A percentile compares a stretch with the other conserved stretches of the same genome.
phyloP scores from a whole-genome alignment of 2,888 invertebrate species.

The Penaeus monodon region DNA sequence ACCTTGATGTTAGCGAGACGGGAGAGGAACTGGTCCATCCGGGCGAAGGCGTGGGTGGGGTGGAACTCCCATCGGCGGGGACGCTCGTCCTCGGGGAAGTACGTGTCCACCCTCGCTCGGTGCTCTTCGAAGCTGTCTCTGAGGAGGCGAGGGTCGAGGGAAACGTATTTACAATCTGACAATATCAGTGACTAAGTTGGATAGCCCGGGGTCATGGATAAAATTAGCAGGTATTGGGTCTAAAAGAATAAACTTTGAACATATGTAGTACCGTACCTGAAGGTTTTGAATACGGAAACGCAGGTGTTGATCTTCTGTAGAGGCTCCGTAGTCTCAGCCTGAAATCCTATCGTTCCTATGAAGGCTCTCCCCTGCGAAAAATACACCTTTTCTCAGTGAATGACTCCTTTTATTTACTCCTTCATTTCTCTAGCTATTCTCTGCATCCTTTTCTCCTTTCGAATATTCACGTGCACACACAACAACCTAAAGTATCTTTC shows the following conservation, averaged over 20 bases:
- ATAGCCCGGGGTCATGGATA: neutral
- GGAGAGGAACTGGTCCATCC: slow-evolving; percentile 82
- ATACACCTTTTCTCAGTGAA: neutral
- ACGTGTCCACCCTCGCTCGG: slow-evolving; percentile 78
- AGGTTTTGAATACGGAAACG: slow-evolving; percentile 73
- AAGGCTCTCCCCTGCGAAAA: slow-evolving; percentile 83
- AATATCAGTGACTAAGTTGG: neutral
- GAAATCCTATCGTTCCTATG: slow-evolving; percentile 90
- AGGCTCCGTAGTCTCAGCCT: slow-evolving; percentile 94
- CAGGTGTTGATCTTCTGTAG: slow-evolving; percentile 80
- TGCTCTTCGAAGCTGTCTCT: slow-evolving; percentile 71
- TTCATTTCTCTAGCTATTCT: too few relatives aligned
- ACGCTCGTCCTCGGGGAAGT: slow-evolving; percentile 76
- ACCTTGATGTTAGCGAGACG: slow-evolving; percentile 82
- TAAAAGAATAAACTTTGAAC: too few relatives aligned
- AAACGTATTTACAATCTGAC: neutral
- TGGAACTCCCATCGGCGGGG: slow-evolving; percentile 86
- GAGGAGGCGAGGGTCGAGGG: neutral
- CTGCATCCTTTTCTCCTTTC: too few relatives aligned
- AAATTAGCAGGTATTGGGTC: too few relatives aligned
- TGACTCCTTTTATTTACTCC: too few relatives aligned
- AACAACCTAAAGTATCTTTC: too few relatives aligned
- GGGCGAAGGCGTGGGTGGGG: slow-evolving; percentile 83
- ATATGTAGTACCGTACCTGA: slow-evolving; percentile 71
- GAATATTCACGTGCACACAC: too few relatives aligned